These are phyloP conservation scores for Omphaloscelis lunosa DNA, from an alignment of 2,888 invertebrate genomes.

Conservation along the genomic window DNA sequence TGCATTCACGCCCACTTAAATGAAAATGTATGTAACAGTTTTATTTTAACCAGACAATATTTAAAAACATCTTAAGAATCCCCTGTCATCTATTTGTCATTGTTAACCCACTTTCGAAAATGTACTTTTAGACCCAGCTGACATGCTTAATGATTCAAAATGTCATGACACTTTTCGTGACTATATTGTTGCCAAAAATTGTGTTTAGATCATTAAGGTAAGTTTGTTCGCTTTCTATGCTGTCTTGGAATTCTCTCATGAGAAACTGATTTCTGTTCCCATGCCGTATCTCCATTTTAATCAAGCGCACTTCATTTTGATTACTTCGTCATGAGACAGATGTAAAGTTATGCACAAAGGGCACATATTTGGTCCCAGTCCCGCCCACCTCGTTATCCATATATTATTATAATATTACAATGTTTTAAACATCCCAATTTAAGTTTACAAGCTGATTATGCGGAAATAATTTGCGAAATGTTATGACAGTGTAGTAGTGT, in stretches of 20 bases:
- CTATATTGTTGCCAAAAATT: slow-evolving; percentile 77
- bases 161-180: slow-evolving; percentile 76
- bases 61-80: slow-evolving; percentile 70
- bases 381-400: slow-evolving; percentile 59
- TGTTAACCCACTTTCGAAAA: slow-evolving; percentile 78
- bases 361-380: slow-evolving; percentile 52
- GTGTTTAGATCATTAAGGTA: slow-evolving; percentile 74
- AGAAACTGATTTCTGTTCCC: slow-evolving; percentile 53
- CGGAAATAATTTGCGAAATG: slow-evolving; percentile 33
- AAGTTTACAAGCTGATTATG: slow-evolving; percentile 36
- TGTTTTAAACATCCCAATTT: slow-evolving; percentile 64
- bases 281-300: slow-evolving; percentile 52
- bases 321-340: slow-evolving; percentile 59
- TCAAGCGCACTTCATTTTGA: slow-evolving; percentile 61
- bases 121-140: slow-evolving; percentile 70
- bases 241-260: slow-evolving; percentile 64
- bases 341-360: slow-evolving; percentile 56
- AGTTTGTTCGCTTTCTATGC: slow-evolving; percentile 70
- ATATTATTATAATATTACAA: slow-evolving; percentile 55
- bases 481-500: slow-evolving; percentile 10
- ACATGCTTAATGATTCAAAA: slow-evolving; percentile 78
- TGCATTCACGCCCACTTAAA: slow-evolving; percentile 47
- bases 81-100: slow-evolving; percentile 78
- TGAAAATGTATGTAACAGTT: slow-evolving; percentile 55
- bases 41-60: slow-evolving; percentile 58